Conservation (phyloP, 2,113 vertebrate species). For the Capra hircus region DNA sequence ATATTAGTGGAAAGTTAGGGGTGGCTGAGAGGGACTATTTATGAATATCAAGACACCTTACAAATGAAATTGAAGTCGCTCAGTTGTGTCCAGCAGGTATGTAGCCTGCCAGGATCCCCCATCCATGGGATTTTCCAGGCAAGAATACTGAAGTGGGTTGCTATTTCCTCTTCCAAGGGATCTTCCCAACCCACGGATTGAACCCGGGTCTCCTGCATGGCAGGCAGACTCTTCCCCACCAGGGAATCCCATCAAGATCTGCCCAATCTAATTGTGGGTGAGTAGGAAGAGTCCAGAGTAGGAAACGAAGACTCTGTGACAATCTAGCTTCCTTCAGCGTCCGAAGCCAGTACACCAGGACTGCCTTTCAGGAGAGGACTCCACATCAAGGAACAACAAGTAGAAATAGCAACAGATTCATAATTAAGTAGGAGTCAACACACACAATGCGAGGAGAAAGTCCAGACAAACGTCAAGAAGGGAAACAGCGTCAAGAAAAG, state of each 20-base stretch:
- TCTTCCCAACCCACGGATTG: background rate
- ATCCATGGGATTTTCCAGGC: background rate
- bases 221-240: background rate
- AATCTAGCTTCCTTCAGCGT: background rate
- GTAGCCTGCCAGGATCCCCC: background rate
- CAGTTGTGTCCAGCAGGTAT: background rate
- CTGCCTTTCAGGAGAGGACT: background rate
- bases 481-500: background rate
- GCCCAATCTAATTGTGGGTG: background rate
- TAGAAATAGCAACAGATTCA: background rate
- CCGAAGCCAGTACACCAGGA: background rate
- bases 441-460: background rate
- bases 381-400: background rate
- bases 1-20: too few relatives aligned
- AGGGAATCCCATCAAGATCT: background rate
- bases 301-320: background rate
- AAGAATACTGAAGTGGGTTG: background rate
- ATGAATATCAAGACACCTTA: background rate
- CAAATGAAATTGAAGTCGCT: background rate
- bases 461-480: background rate
- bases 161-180: background rate
- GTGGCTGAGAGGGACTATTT: background rate
- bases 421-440: background rate
- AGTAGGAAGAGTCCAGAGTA: background rate
- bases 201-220: background rate